Percentiles rank a stretch among this genome's conserved stretches.
Evolutionary conservation across 2,797 vertebrate species (phyloP).

Genomic region (Cyclura pinguis): DNA sequence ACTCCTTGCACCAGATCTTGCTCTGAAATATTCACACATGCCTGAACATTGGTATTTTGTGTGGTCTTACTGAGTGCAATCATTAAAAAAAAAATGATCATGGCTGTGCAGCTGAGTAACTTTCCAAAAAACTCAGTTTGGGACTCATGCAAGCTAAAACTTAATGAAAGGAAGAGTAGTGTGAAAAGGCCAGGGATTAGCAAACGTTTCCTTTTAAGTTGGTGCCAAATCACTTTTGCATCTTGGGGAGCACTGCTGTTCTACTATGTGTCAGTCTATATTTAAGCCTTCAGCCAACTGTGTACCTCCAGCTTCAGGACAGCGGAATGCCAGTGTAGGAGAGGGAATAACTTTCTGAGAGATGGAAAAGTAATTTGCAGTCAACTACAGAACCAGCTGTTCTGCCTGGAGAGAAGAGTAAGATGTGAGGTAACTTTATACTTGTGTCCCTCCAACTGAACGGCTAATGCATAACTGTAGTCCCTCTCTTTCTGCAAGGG

Average conservation of each 20-base stretch:
- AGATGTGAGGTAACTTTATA: constrained; percentile 52
- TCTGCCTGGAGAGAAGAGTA: neutral
- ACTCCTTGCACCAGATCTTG: neutral
- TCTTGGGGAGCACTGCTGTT: constrained; percentile 26
- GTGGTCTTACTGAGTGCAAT: neutral
- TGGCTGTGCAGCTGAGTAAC: neutral
- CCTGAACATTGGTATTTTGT: neutral
- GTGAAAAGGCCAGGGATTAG: constrained; percentile 49
- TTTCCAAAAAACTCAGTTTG: constrained; percentile 11
- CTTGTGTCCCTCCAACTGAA: constrained; percentile 40
- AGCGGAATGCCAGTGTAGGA: constrained; percentile 3
- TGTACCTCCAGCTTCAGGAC: constrained; percentile 1
- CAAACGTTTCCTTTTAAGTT: constrained; percentile 44
- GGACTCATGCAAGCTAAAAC: neutral
- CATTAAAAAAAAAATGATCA: neutral
- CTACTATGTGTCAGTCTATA: constrained; percentile 6
- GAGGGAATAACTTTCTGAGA: constrained; percentile 43
- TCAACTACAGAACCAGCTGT: constrained; percentile 60
- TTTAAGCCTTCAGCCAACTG: constrained; percentile 17
- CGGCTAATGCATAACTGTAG: neutral
- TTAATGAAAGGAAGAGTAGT: constrained; percentile 12
- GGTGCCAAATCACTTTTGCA: constrained; percentile 17
- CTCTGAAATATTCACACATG: neutral
- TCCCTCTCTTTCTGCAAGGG: constrained; percentile 8
- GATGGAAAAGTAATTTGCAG: constrained; percentile 57